A percentile compares a stretch with the other conserved stretches of the same genome.
These are phyloP conservation scores for Tetragnatha versicolor DNA, from an alignment of 1,140 invertebrate species.

Conservation along the genomic window DNA sequence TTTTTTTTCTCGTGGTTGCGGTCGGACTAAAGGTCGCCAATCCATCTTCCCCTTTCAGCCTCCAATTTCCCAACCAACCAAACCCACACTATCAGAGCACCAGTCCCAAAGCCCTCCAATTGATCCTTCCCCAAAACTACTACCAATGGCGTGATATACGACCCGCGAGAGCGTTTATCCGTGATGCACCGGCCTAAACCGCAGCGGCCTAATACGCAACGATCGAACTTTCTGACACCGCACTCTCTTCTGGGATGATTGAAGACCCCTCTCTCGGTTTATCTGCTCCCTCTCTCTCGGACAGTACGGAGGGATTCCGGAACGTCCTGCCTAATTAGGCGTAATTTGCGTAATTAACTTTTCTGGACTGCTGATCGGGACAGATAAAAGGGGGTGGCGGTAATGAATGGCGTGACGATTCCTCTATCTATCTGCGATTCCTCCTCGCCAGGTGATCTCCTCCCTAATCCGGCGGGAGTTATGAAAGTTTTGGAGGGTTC, in stretches of 20 bases:
- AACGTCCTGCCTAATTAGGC: conserved; percentile 37
- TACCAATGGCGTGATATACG: too few species aligned
- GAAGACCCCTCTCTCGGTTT: conserved; percentile 39
- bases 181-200: neutral
- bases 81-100: neutral
- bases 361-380: conserved; percentile 30
- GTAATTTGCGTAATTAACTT: conserved; percentile 52
- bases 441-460: too few species aligned
- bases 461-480: too few species aligned
- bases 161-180: neutral
- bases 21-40: too few species aligned
- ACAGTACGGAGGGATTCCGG: neutral
- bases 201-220: neutral
- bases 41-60: neutral
- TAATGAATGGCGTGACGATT: conserved; percentile 41
- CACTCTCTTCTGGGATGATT: neutral
- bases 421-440: too few species aligned
- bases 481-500: too few species aligned
- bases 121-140: neutral
- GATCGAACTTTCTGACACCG: conserved; percentile 34
- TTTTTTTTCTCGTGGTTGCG: too few species aligned
- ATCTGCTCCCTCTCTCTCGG: neutral
- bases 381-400: conserved; percentile 24
- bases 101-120: neutral
- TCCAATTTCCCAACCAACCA: neutral